Percentiles rank a stretch among this genome's conserved stretches.
Conservation (phyloP, 2,888 invertebrate genomes). For the Nomada lathburiana region DNA sequence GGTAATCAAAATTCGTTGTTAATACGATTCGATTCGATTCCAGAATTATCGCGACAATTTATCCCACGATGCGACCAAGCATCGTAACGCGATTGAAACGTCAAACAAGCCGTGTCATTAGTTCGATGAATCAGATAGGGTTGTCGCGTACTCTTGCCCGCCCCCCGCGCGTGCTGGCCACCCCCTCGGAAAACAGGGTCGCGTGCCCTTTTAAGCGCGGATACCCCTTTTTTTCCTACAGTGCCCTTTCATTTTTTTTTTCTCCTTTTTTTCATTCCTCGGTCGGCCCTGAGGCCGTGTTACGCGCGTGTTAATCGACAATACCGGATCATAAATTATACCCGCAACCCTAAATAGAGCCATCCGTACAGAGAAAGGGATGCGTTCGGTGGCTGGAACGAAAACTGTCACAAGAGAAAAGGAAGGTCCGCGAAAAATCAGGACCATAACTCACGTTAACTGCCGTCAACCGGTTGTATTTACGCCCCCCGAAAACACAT, state of each 20-base stretch:
- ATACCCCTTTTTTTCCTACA: constrained; percentile 77
- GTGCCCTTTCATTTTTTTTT: constrained; percentile 60
- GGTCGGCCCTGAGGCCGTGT: constrained; percentile 72
- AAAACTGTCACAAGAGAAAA: constrained; percentile 40
- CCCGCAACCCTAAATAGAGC: constrained; percentile 82
- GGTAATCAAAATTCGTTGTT: neutral
- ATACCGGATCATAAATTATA: constrained; percentile 83
- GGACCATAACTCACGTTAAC: constrained; percentile 80
- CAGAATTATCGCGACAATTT: constrained; percentile 32
- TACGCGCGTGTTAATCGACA: constrained; percentile 83
- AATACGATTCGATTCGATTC: neutral
- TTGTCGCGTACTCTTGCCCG: constrained; percentile 68
- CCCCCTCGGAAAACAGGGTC: constrained; percentile 77
- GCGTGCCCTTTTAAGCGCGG: constrained; percentile 80
- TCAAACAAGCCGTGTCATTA: constrained; percentile 81
- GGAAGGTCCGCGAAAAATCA: constrained; percentile 76
- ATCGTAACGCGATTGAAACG: constrained; percentile 70
- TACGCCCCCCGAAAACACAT: constrained; percentile 67
- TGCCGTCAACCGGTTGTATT: constrained; percentile 73
- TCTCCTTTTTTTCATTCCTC: constrained; percentile 25
- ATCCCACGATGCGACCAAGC: constrained; percentile 22
- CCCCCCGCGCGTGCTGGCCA: constrained; percentile 56
- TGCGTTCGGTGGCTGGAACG: constrained; percentile 33
- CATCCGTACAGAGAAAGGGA: constrained; percentile 64
- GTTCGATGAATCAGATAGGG: constrained; percentile 82